Conservation (phyloP, 2,113 vertebrate genomes). For the Sciurus niger region DNA sequence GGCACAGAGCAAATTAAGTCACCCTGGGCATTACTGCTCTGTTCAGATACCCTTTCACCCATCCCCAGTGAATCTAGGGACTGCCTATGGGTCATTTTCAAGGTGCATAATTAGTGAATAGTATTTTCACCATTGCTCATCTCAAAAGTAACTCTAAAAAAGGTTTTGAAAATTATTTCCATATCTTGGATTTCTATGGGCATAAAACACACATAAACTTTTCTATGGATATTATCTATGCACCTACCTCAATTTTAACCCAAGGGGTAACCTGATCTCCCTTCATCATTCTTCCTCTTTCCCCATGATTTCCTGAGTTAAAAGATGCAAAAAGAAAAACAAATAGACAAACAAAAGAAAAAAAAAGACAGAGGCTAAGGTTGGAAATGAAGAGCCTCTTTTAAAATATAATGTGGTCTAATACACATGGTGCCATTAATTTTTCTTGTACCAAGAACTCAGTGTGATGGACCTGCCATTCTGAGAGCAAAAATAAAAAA, state of each 20-base stretch:
- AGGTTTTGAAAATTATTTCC: neutral
- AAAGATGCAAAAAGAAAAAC: neutral
- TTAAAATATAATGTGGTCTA: neutral
- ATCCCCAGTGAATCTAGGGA: neutral
- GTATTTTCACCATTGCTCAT: neutral
- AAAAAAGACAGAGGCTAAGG: neutral
- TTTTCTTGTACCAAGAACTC: neutral
- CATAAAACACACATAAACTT: neutral
- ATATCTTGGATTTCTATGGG: neutral
- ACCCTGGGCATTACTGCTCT: neutral
- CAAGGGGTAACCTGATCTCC: neutral
- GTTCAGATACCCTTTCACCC: neutral
- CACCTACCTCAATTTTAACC: neutral
- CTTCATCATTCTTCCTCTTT: neutral
- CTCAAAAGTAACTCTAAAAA: neutral
- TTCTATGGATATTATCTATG: neutral
- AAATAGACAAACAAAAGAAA: neutral
- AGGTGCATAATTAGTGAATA: neutral
- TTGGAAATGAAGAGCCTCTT: neutral
- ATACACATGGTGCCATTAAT: neutral
- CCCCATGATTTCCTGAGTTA: neutral
- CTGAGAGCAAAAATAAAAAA: constrained; percentile 16
- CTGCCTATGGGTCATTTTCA: neutral
- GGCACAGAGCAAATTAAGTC: neutral
- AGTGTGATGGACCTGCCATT: neutral